Evolutionary conservation across 2,797 vertebrate genomes (phyloP).

Genomic region (Pseudomugil gertrudae): DNA sequence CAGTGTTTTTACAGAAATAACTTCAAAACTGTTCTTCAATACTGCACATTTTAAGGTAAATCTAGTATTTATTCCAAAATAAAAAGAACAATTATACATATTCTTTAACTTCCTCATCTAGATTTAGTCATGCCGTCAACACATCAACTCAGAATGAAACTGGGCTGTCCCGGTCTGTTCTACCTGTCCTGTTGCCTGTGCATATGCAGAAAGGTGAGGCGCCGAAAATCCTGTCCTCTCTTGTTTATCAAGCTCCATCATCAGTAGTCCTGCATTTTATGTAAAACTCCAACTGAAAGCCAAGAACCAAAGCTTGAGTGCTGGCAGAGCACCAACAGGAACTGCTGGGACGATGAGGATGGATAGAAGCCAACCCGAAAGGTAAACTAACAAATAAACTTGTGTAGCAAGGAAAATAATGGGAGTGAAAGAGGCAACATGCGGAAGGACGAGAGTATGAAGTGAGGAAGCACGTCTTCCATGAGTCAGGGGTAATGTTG

Average conservation of each 20-base stretch:
- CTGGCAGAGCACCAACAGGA: slow-evolving; percentile 58
- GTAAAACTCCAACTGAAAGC: slow-evolving; percentile 50
- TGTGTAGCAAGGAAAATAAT: slow-evolving; percentile 19
- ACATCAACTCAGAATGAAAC: neutral
- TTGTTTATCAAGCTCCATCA: slow-evolving; percentile 58
- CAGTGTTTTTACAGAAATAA: no score
- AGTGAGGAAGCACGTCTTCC: slow-evolving; percentile 40
- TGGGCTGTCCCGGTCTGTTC: slow-evolving; percentile 1
- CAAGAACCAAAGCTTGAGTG: slow-evolving; percentile 20
- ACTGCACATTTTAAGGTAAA: neutral
- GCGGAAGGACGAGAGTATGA: slow-evolving; percentile 41
- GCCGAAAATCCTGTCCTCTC: slow-evolving; percentile 40
- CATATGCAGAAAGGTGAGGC: slow-evolving; percentile 24
- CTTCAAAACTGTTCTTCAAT: neutral
- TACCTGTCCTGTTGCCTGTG: slow-evolving; percentile 22
- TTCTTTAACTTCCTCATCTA: neutral
- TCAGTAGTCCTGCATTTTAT: slow-evolving; percentile 39
- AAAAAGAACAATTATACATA: neutral
- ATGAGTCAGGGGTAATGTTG: slow-evolving; percentile 29
- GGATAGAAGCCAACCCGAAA: slow-evolving; percentile 28
- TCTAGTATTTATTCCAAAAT: neutral
- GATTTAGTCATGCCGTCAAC: neutral
- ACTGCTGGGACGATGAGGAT: slow-evolving; percentile 25
- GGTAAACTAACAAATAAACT: slow-evolving; percentile 51
- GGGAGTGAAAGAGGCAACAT: slow-evolving; percentile 23